These are phyloP conservation scores for Limnephilus marmoratus DNA, from an alignment of 2,888 invertebrate species.

Conservation along the genomic window DNA sequence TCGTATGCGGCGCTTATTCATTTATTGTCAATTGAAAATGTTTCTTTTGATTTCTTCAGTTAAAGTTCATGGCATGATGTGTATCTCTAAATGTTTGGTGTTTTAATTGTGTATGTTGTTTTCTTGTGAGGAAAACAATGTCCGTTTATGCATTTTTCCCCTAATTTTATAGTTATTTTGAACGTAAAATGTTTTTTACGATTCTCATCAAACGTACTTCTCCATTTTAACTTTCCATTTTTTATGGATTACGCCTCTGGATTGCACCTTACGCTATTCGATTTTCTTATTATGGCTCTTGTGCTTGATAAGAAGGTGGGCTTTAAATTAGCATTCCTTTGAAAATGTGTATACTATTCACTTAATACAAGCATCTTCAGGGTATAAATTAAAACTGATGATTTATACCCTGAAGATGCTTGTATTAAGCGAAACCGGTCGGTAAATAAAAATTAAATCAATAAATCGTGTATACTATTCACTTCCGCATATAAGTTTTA, in stretches of 20 bases:
- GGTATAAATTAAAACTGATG: too few species aligned
- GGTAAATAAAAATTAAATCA: too few species aligned
- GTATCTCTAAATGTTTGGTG: conserved; percentile 3
- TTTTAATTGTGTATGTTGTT: not conserved
- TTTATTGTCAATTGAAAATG: not conserved
- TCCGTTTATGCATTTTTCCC: not conserved
- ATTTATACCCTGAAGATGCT: too few species aligned
- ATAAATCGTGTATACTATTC: not conserved
- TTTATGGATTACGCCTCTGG: not conserved
- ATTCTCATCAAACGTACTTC: not conserved
- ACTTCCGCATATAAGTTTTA: not conserved
- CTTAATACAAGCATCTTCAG: too few species aligned
- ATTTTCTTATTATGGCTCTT: not conserved
- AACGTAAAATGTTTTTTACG: not conserved
- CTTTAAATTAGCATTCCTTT: not conserved
- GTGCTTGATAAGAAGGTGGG: not conserved
- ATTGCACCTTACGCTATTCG: not conserved
- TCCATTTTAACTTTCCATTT: not conserved
- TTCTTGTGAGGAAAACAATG: not conserved
- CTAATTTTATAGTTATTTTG: not conserved
- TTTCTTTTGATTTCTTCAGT: not conserved
- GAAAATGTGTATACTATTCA: not conserved
- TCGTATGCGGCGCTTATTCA: not conserved
- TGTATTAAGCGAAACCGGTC: too few species aligned
- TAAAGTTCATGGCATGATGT: not conserved